A percentile compares a stretch with the other conserved stretches of the same genome.
Evolutionary conservation across 1,140 invertebrate genomes (phyloP).

Genomic region (Drosophila persimilis): DNA sequence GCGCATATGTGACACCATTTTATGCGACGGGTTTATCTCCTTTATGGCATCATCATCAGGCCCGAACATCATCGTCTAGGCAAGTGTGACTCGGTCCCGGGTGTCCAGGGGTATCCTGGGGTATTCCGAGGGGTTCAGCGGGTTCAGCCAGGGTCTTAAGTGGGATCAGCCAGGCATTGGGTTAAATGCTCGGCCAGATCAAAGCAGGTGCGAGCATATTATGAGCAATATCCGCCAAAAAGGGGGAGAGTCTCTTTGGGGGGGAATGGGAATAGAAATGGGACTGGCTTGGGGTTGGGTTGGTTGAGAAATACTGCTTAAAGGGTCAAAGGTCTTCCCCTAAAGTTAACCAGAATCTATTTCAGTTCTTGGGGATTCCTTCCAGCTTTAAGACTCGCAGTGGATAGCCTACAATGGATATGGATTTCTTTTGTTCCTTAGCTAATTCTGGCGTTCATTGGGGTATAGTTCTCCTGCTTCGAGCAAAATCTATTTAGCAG

Average conservation of each 20-base stretch:
- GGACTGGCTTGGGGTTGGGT: not conserved
- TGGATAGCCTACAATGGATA: not conserved
- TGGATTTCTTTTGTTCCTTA: conserved; percentile 11
- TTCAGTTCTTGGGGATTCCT: too few species aligned
- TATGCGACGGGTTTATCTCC: conserved; percentile 79
- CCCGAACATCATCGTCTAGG: conserved; percentile 17
- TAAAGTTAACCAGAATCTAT: too few species aligned
- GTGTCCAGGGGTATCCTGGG: not conserved
- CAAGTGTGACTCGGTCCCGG: conserved; percentile 12
- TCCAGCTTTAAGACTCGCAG: too few species aligned
- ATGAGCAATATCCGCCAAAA: conserved; percentile 32
- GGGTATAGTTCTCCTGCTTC: not conserved
- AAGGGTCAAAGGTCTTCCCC: too few species aligned
- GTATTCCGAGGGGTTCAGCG: conserved; percentile 30
- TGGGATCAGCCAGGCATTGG: conserved; percentile 56
- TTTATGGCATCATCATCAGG: conserved; percentile 74
- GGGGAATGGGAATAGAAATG: not conserved
- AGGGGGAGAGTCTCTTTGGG: conserved; percentile 5
- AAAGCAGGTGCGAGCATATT: conserved; percentile 59
- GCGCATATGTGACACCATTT: conserved; percentile 82
- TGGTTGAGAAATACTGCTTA: not conserved
- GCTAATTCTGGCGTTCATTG: conserved; percentile 43
- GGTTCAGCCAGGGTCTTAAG: conserved; percentile 53
- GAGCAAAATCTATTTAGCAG: conserved; percentile 37
- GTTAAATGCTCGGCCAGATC: conserved; percentile 51